phyloP scores from a whole-genome alignment of 2,113 vertebrate genomes.

The Stegastes partitus region DNA sequence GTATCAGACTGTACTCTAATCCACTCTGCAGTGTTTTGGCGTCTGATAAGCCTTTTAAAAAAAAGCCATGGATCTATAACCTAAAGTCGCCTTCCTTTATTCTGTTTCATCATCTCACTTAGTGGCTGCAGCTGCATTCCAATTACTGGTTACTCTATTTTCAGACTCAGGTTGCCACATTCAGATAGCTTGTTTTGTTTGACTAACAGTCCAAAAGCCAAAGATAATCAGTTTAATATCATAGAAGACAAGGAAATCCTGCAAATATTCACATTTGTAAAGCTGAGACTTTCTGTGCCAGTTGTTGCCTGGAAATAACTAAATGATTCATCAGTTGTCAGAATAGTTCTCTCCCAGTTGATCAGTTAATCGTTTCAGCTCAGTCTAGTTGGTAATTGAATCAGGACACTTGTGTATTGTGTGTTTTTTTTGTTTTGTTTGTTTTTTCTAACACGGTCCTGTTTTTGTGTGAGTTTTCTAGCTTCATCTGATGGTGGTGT shows the following conservation, averaged over 20 bases:
- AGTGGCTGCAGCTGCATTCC: not conserved
- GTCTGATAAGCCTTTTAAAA: constrained; percentile 1
- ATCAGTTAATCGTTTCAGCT: not conserved
- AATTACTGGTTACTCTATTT: not conserved
- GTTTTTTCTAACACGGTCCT: constrained; percentile 2
- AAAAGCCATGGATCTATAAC: not conserved
- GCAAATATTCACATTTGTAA: constrained; percentile 12
- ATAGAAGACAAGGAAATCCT: not conserved
- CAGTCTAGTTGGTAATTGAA: not conserved
- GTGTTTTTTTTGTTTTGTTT: no score
- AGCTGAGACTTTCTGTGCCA: not conserved
- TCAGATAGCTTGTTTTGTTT: constrained; percentile 9
- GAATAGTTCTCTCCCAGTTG: no score
- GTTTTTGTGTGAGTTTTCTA: constrained; percentile 16
- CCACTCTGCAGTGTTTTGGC: not conserved
- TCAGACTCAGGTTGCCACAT: not conserved
- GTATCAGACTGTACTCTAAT: constrained; percentile 8
- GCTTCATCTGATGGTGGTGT: constrained; percentile 20
- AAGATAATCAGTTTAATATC: not conserved
- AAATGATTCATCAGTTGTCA: not conserved
- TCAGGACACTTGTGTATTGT: not conserved
- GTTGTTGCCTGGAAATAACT: not conserved
- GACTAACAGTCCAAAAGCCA: not conserved
- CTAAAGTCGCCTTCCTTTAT: not conserved
- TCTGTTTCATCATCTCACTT: not conserved